Conservation (phyloP, 2,113 vertebrate species). For the Ailurus styani region DNA sequence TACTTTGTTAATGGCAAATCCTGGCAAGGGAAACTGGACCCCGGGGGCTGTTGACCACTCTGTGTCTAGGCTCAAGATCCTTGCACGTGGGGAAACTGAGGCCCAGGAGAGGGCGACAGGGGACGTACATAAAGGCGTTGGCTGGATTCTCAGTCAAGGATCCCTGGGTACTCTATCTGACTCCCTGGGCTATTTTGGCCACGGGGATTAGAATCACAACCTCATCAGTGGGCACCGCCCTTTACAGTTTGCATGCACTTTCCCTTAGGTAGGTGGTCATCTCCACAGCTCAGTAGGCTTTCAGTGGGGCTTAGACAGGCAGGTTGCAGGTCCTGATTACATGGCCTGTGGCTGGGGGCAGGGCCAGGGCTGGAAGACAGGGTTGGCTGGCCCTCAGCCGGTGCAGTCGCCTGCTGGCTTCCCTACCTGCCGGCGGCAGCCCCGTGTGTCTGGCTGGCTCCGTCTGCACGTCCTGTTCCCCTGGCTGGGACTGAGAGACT, state of each 20-base stretch:
- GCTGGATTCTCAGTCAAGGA: not conserved
- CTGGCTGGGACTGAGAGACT: not conserved
- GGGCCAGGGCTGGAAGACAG: not conserved
- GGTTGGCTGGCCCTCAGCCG: too few relatives aligned
- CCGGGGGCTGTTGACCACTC: accelerated
- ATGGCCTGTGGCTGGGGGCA: not conserved
- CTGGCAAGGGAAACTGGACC: not conserved
- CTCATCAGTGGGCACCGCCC: accelerated
- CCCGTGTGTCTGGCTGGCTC: accelerated
- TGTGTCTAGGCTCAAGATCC: not conserved
- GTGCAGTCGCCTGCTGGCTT: accelerated
- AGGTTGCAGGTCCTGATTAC: accelerated
- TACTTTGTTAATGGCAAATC: accelerated
- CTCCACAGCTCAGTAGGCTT: not conserved
- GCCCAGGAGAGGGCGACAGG: not conserved
- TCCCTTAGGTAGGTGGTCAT: not conserved
- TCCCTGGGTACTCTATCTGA: not conserved
- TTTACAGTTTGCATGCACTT: not conserved
- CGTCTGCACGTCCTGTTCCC: not conserved
- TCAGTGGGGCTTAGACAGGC: not conserved
- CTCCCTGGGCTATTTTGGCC: not conserved
- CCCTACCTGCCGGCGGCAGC: not conserved
- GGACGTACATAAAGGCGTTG: not conserved
- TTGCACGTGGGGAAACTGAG: not conserved
- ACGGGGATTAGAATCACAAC: not conserved